A percentile compares a stretch with the other conserved stretches of the same genome.
Conservation (phyloP, 2,888 invertebrate species). For the Pammene aurita region DNA sequence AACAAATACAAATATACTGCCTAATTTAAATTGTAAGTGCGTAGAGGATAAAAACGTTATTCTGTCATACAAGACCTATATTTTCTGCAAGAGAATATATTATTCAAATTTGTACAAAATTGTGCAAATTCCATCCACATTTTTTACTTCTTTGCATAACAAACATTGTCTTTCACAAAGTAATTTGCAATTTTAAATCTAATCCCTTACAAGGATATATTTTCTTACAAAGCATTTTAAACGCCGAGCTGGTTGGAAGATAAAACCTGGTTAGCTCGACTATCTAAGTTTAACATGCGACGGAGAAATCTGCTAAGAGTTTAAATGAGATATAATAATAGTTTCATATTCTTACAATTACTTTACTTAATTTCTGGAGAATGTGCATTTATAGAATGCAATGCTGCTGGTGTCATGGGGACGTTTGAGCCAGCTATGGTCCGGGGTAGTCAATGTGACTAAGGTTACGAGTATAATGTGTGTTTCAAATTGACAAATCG, state of each 20-base stretch:
- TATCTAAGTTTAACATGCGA: constrained; percentile 17
- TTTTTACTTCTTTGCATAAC: constrained; percentile 16
- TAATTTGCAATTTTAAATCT: constrained; percentile 31
- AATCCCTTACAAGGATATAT: constrained; percentile 1
- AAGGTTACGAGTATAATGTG: too few species aligned
- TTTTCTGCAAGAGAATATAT: not conserved
- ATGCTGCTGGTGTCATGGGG: too few species aligned
- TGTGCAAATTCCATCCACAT: constrained; percentile 19
- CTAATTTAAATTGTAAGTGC: not conserved
- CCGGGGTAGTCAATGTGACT: too few species aligned
- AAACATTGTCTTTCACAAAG: constrained; percentile 25
- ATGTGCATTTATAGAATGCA: not conserved
- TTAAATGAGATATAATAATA: not conserved
- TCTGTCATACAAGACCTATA: not conserved
- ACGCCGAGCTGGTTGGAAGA: constrained; percentile 6
- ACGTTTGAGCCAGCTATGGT: too few species aligned
- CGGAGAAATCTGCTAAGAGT: constrained; percentile 17
- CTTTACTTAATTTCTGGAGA: not conserved
- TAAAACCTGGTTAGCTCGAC: constrained; percentile 22
- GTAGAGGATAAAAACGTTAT: not conserved
- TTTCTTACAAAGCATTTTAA: constrained; percentile 22
- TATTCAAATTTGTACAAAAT: constrained; percentile 21
- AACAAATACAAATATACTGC: not conserved
- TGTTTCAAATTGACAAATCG: too few species aligned
- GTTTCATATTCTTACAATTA: not conserved